Base-by-base conservation (phyloP, 2,888 invertebrate species). In the Philereme vetulata region DNA sequence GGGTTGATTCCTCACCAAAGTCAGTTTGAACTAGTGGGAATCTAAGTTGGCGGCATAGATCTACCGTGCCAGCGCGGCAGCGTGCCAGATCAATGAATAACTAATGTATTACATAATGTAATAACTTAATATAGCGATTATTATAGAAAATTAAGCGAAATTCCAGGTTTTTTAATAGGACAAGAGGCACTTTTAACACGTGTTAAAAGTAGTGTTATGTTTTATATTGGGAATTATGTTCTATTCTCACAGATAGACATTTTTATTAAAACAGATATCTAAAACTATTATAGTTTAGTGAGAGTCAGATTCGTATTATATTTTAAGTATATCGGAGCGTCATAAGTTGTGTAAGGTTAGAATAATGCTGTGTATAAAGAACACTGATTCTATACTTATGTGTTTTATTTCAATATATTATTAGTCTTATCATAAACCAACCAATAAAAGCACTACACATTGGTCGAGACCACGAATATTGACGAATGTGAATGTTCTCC, bases 281-380 rank as follows among this genome's bases (percentile, higher is more conserved):
- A 21, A 21, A 1, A 21, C 21, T 21, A 76, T 87, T 21, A 76
- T 87, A 87, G 79, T 75, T 77, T 86, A 86, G 82, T 72, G 74
- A 86, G 84, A 90, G 90, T 89, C 89, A 86, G 85, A 89, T 88
- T 88, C 88, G 85, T 90, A 88, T 89, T 90, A 85, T 89, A 87
- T 88, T 86, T 85, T 88, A 90, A 87, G 84, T 80, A 82, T 84
- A 86, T 82, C 78, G 80, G 78, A 81, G 72, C 79, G 76, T 82
- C 77, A 79, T 78, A 75, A 82, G 75, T 85, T 83, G 85, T 46
- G 7, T 61, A 52, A 56, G 86, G 81, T 80, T 87, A 88, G 87
- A 82, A 66, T 84, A 90, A 79, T 78, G 79, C 81, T 86, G 84
- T 90, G 85, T 90, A 91, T 87, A 87, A 90, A 86, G 81, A 88